A percentile compares a stretch with the other conserved stretches of the same genome.
phyloP scores from a whole-genome alignment of 2,113 vertebrate species.

The Callionymus lyra region DNA sequence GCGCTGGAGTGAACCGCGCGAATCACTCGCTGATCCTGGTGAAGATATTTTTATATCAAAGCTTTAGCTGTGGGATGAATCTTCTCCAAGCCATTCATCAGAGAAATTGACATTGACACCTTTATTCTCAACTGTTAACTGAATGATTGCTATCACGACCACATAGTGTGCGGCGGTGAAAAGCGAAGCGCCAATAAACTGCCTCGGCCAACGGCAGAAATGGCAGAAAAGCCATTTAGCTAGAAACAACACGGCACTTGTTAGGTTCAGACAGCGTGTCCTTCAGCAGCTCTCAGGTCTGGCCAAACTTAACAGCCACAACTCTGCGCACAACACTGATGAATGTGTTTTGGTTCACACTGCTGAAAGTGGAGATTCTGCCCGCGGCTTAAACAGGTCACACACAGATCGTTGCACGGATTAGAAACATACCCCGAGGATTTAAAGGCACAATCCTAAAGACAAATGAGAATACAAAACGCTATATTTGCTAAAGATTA shows the following conservation, averaged over 20 bases:
- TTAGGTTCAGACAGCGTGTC: conserved; percentile 35
- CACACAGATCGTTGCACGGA: conserved; percentile 3
- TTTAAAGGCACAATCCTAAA: not conserved
- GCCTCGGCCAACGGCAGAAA: conserved; percentile 13
- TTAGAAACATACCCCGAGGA: conserved; percentile 11
- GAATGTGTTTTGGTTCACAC: conserved; percentile 47
- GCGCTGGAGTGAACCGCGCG: conserved; percentile 19
- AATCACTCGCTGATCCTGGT: conserved; percentile 14
- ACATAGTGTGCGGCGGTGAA: conserved; percentile 4
- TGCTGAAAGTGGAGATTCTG: conserved; percentile 15
- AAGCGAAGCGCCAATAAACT: conserved; percentile 7
- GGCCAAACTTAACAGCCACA: conserved; percentile 41
- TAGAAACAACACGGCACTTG: conserved; percentile 35
- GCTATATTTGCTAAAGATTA: not conserved
- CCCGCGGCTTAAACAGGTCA: conserved; percentile 14
- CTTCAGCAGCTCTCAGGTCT: conserved; percentile 21
- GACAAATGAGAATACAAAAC: not conserved
- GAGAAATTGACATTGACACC: conserved; percentile 7
- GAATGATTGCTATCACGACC: conserved; percentile 1
- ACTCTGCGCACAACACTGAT: conserved; percentile 48
- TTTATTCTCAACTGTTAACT: conserved; percentile 3
- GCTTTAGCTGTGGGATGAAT: conserved; percentile 10
- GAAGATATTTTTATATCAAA: conserved; percentile 18
- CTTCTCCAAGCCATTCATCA: conserved; percentile 26
- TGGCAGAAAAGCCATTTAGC: conserved; percentile 9